Evolutionary conservation across 2,797 vertebrate species (phyloP).

Genomic region (Sarcophilus harrisii): DNA sequence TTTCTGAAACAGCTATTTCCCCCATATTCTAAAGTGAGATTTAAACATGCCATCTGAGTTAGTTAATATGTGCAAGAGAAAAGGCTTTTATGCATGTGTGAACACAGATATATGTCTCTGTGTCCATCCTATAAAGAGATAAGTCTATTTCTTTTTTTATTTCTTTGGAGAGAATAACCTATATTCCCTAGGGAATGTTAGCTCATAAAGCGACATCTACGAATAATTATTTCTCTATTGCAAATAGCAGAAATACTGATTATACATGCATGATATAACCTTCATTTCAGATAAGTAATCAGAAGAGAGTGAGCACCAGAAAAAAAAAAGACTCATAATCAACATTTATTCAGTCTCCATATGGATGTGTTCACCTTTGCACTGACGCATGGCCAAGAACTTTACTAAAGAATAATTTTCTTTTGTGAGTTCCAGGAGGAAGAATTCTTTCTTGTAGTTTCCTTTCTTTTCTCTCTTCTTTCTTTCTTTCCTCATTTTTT

Average conservation of each 20-base stretch:
- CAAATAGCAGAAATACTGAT: slow-evolving; percentile 28
- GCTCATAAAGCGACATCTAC: slow-evolving; percentile 52
- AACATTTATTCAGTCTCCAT: slow-evolving; percentile 42
- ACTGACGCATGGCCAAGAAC: slow-evolving; percentile 15
- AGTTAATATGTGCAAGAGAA: slow-evolving; percentile 23
- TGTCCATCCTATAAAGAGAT: neutral
- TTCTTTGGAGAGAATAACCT: slow-evolving; percentile 2
- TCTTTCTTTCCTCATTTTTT: neutral
- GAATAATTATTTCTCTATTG: slow-evolving; percentile 38
- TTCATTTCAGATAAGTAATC: slow-evolving; percentile 50
- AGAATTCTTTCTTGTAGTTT: slow-evolving; percentile 41
- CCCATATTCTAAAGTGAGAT: neutral
- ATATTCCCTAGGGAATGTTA: slow-evolving; percentile 3
- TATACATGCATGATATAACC: slow-evolving; percentile 50
- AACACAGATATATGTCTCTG: neutral
- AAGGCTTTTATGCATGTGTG: neutral
- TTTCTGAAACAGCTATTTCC: neutral
- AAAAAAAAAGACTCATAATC: slow-evolving; percentile 29
- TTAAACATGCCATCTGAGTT: neutral
- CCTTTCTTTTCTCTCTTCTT: neutral
- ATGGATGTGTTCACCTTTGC: neutral
- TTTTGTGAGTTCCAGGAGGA: neutral
- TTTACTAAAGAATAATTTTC: slow-evolving; percentile 29
- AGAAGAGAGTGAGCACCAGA: slow-evolving; percentile 25
- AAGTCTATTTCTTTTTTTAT: slow-evolving; percentile 5